These are phyloP conservation scores for Tinea pellionella DNA, from an alignment of 2,888 invertebrate genomes.

Conservation along the genomic window DNA sequence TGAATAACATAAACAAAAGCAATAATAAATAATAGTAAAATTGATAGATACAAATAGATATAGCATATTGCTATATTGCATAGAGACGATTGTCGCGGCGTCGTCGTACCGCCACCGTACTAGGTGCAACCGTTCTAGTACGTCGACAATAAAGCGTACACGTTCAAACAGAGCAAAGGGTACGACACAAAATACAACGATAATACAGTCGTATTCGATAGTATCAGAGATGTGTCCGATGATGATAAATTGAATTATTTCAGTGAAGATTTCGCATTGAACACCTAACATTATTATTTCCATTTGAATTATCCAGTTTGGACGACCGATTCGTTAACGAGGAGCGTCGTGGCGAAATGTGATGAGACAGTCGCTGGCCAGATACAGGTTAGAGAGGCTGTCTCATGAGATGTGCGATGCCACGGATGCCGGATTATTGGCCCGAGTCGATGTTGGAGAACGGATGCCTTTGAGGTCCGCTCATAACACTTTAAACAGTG, in stretches of 20 bases:
- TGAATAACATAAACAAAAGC: too few species aligned
- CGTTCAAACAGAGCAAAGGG: slow-evolving; percentile 67
- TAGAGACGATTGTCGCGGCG: slow-evolving; percentile 73
- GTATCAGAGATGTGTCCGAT: slow-evolving; percentile 73
- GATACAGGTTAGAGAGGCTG: slow-evolving; percentile 62
- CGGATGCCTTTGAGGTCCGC: slow-evolving; percentile 68
- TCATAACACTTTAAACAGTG: slow-evolving; percentile 28
- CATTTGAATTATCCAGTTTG: slow-evolving; percentile 78
- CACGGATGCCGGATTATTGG: slow-evolving; percentile 66
- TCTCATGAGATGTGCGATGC: slow-evolving; percentile 61
- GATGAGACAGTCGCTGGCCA: slow-evolving; percentile 74
- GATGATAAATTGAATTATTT: slow-evolving; percentile 77
- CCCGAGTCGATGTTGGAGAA: slow-evolving; percentile 69
- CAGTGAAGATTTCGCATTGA: slow-evolving; percentile 83
- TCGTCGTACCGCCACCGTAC: slow-evolving; percentile 78
- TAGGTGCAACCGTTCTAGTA: slow-evolving; percentile 84
- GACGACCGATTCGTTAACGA: slow-evolving; percentile 70
- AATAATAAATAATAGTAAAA: too few species aligned
- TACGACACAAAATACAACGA: slow-evolving; percentile 61
- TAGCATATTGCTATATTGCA: slow-evolving; percentile 78
- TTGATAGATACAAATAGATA: too few species aligned
- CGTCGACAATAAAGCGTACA: slow-evolving; percentile 75
- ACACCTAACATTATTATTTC: slow-evolving; percentile 76
- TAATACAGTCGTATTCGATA: slow-evolving; percentile 72
- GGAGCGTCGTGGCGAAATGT: slow-evolving; percentile 67